Conservation (phyloP, 2,888 invertebrate genomes). For the Campopleginae sp. region DNA sequence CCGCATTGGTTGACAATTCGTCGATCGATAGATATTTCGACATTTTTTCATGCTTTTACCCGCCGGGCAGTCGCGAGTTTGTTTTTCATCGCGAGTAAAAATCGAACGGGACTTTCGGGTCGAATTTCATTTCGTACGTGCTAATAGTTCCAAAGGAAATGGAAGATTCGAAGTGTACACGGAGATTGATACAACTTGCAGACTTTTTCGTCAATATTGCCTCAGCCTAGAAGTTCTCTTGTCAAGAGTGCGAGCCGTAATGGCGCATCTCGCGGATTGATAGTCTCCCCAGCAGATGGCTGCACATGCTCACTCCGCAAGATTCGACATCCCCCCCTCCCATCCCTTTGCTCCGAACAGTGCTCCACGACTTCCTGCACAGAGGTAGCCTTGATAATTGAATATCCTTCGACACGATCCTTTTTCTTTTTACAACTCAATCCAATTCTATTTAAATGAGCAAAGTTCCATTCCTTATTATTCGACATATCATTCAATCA, state of each 20-base stretch:
- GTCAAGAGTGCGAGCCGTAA: constrained; percentile 15
- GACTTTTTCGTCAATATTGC: not conserved
- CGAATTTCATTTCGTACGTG: not conserved
- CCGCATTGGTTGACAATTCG: not conserved
- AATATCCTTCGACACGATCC: not conserved
- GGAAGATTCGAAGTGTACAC: not conserved
- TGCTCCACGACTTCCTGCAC: not conserved
- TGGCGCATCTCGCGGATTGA: constrained; percentile 46
- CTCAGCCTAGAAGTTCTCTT: not conserved
- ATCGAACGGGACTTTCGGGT: not conserved
- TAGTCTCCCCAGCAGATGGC: constrained; percentile 56
- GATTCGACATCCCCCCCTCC: not conserved
- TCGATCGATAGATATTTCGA: not conserved
- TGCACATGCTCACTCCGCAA: not conserved
- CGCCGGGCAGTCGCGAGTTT: not conserved
- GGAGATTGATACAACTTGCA: not conserved
- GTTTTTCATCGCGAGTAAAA: not conserved
- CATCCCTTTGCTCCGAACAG: not conserved
- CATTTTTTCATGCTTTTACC: not conserved
- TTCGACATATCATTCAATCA: not conserved
- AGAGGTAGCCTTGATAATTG: not conserved
- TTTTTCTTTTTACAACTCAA: constrained; percentile 1
- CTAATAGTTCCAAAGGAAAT: not conserved
- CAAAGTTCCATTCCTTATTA: not conserved
- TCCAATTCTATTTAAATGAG: not conserved